These are phyloP conservation scores for Lymantria monacha DNA, from an alignment of 2,888 invertebrate genomes.

Conservation along the genomic window DNA sequence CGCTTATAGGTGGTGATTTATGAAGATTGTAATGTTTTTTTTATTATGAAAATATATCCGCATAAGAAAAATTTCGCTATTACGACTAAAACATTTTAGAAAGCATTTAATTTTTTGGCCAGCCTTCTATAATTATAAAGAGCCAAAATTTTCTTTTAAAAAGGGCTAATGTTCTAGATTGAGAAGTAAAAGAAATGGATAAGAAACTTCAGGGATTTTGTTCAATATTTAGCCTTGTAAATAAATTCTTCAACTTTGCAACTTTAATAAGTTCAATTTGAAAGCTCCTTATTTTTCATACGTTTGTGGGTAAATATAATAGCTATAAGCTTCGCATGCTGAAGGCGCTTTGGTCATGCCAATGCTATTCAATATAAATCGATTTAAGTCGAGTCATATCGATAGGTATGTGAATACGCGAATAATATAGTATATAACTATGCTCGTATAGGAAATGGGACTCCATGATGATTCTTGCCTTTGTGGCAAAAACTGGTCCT, in stretches of 20 bases:
- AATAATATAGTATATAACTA: too few species aligned
- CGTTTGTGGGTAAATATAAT: too few species aligned
- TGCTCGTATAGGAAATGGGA: conserved; percentile 14
- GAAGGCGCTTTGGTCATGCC: not conserved
- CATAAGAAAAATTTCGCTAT: too few species aligned
- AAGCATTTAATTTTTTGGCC: too few species aligned
- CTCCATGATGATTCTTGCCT: conserved; percentile 38
- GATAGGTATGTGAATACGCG: not conserved
- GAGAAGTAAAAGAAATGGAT: not conserved
- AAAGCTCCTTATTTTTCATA: not conserved
- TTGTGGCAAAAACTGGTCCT: conserved; percentile 70
- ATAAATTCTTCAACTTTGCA: not conserved
- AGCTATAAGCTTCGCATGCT: not conserved
- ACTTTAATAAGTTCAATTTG: not conserved
- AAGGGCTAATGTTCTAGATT: not conserved
- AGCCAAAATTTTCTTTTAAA: not conserved
- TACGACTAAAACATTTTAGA: too few species aligned
- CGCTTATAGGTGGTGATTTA: not conserved
- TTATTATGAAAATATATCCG: too few species aligned
- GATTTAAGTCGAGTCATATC: not conserved
- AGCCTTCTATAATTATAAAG: too few species aligned
- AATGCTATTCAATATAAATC: too few species aligned
- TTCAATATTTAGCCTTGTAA: not conserved
- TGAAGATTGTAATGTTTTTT: not conserved
- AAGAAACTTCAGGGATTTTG: too few species aligned